Percentiles rank a stretch among this genome's conserved stretches.
Evolutionary conservation across 1,140 invertebrate species (phyloP).

Genomic region (Adelges cooleyi): DNA sequence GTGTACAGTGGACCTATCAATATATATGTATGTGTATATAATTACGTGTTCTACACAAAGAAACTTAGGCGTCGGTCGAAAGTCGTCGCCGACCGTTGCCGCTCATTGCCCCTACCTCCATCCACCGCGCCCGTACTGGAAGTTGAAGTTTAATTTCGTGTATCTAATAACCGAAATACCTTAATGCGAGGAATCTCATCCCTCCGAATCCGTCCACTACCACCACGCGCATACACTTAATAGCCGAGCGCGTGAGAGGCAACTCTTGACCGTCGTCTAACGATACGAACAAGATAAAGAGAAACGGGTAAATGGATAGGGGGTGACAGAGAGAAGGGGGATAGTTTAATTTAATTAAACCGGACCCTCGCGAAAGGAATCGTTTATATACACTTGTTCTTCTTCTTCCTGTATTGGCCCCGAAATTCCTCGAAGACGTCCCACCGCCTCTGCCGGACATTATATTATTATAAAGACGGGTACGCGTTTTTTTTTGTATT

Average conservation of each 20-base stretch:
- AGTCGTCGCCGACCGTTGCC: too few species aligned
- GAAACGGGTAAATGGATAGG: neutral
- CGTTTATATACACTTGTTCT: too few species aligned
- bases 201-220: neutral
- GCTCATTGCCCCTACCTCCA: neutral
- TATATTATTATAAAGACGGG: too few species aligned
- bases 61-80: slow-evolving; percentile 25
- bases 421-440: too few species aligned
- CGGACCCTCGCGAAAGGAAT: neutral
- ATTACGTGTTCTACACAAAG: slow-evolving; percentile 1
- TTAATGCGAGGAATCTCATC: slow-evolving; percentile 7
- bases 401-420: too few species aligned
- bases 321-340: neutral
- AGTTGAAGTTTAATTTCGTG: slow-evolving; percentile 16
- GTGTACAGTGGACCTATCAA: too few species aligned
- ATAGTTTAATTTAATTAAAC: slow-evolving; percentile 28
- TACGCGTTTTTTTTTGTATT: too few species aligned
- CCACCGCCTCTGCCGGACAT: too few species aligned
- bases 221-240: slow-evolving; percentile 6
- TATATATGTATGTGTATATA: too few species aligned
- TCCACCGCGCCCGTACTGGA: too few species aligned
- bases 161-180: slow-evolving; percentile 28
- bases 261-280: slow-evolving; percentile 19
- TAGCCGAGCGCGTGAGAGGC: slow-evolving; percentile 7
- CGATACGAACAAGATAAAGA: too few species aligned